Base-by-base conservation (phyloP, 2,113 vertebrate genomes). In the Pituophis catenifer region DNA sequence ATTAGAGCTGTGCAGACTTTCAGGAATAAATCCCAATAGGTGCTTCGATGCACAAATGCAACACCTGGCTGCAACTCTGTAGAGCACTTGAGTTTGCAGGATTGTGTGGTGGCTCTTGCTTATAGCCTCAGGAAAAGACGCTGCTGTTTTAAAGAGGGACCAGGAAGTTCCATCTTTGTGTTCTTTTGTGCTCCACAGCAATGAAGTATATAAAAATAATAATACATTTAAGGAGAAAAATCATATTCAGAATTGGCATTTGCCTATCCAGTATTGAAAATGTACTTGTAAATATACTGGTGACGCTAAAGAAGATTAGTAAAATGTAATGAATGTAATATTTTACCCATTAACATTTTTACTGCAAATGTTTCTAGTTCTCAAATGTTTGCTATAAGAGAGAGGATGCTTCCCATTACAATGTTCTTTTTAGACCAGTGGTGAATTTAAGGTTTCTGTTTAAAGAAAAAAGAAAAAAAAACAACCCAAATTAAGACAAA, bases 211-310 rank as follows among this genome's bases (percentile, higher is more conserved):
- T 10, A 21, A 81, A 44, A 44, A 19, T 44, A 21, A 38, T 75
- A 2, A 81, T 75, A 6, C 21, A 81, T 81, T 81, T 81, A 81
- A 81, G 33, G 75, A 81, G 33, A 44, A 44, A 81, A 81, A 81
- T 44, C 75, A 81, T 81, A 33, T 81, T 81, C 75, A 81, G 1
- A 81, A 44, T 81, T 44, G 33, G 17, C 75, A 81, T 3, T 21
- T 44, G 75, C 33, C 33, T 38, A 81, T 21, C 75, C 75, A 9
- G 75, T 81, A 44, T 44, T 81, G 75, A 44, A 81, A 19, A 86
- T 59, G 19, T 85, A 54, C 53, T 62, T 44, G 53, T 91, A 93
- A 58, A 0, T 0, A 0, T 59, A 0, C 0, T 91, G 93, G 62
- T 81, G 81, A 0, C 1, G 54, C 1, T 15, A 1, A 90, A 89